Evolutionary conservation across 2,888 invertebrate genomes (phyloP), one percentile per base, ranked within the genome.

Genomic region (Calliopum simillimum): DNA sequence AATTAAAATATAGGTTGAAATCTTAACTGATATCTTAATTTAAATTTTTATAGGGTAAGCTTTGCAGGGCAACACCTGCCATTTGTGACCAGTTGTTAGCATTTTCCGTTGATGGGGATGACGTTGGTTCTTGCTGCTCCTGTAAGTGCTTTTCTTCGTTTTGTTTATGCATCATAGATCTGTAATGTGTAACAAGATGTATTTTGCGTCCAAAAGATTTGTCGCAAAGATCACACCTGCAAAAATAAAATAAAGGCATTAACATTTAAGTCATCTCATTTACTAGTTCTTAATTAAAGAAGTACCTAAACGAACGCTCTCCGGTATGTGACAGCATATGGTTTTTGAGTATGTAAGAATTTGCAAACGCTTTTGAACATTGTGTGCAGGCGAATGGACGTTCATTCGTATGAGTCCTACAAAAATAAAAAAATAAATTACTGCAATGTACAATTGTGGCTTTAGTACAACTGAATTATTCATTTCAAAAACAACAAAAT

Each of bases 271-370:
- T 33, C 16, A 58, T 4, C 43, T 23, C 23, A 2, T 58, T 41
- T 55, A n/a, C n/a, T n/a, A n/a, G 43, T 33, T 8, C 6, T 33
- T 43, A 43, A 11, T 43, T 19, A 21, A 13, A 19, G 16, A 73
- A 75, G 74, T 74, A 74, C 82, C 79, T 79, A 65, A 78, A 82
- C 67, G 80, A 76, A 0, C 84, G 79, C 67, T 82, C 83, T 43
- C 83, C 84, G 0, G 82, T 82, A 14, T 82, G 82, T 6, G 80
- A 76, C 16, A 82, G 75, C 78, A 82, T 81, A 49, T 82, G 82
- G 62, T 83, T 82, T 69, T 82, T 82, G 5, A 82, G 76, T 56
- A 83, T 81, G 43, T 82, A 83, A 0, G 81, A 78, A 44, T 79
- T 83, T 3, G 82, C 82, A 41, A 82, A 82, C 2, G 79, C 76